A percentile compares a stretch with the other conserved stretches of the same genome.
phyloP scores from a whole-genome alignment of 2,113 vertebrate species.

The Neofelis nebulosa region DNA sequence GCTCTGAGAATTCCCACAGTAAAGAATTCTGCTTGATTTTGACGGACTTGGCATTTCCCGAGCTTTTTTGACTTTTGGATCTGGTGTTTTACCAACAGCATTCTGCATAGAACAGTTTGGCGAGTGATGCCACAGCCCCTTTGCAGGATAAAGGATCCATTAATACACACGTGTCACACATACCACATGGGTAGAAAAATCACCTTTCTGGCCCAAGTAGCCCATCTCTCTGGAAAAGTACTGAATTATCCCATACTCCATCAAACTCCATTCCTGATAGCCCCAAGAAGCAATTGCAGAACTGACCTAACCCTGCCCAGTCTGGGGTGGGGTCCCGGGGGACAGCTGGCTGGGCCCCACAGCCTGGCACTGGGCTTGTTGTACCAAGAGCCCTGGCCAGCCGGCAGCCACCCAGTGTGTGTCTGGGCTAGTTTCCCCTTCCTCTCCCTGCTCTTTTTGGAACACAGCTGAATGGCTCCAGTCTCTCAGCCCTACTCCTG shows the following conservation, averaged over 20 bases:
- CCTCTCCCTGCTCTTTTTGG: constrained; percentile 79
- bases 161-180: background rate
- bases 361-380: constrained; percentile 62
- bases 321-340: constrained; percentile 64
- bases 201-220: background rate
- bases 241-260: background rate
- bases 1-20: background rate
- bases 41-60: background rate
- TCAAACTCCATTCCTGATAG: constrained; percentile 29
- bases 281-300: background rate
- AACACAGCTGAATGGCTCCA: constrained; percentile 82
- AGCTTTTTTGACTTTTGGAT: background rate
- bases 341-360: constrained; percentile 44
- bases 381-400: constrained; percentile 71
- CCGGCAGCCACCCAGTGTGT: constrained; percentile 83
- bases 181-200: background rate
- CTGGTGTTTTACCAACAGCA: background rate
- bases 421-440: constrained; percentile 79
- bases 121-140: background rate
- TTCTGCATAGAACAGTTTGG: background rate
- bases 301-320: constrained; percentile 17
- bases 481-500: constrained; percentile 72
- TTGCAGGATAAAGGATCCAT: background rate
- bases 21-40: background rate
- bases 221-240: constrained; percentile 70